Evolutionary conservation across 2,888 invertebrate genomes (phyloP), one percentile per base, ranked within the genome.

Genomic region (Xestia sexstrigata): DNA sequence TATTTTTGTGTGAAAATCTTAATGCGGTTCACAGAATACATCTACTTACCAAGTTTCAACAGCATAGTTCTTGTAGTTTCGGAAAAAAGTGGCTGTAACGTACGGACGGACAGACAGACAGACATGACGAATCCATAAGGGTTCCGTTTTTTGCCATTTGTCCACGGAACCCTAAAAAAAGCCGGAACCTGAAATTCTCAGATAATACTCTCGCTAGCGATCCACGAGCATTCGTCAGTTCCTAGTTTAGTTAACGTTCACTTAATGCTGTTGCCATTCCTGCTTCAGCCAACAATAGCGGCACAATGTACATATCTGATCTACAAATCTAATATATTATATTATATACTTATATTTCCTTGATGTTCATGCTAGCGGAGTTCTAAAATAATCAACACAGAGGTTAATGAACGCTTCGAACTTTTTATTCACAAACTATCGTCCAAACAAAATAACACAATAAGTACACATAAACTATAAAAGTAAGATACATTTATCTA

Each of bases 401-500:
- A 42, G 35, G 39, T 66, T 30, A 74, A 66, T 58, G 45, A 55
- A 39, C 62, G 20, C 5, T 47, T 13, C 1, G 4, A 35, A 30
- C 15, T 45, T 66, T 65, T 35, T 4, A 42, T 35, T 45, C 26
- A 8, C 26, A 42, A 1, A 39, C 13, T 17, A 42, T 42, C 39
- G 6, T 15, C 42, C 49, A 68, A 63, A 76, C 35, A 23, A 62
- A 67, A 67, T 17, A 76, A 62, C 7, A 45, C 58, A 67, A 30
- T 60, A 42, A 23, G 30, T 76, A 76, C 11, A 76, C 2, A 39
- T 20, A 47, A 47, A 30, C 20, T 30, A 63, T 55, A 63, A 55
- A 65, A 66, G 0, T 68, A 73, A 30, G 20, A 74, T 67, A 76
- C n/a, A 76, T 55, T 65, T 76, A 73, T 65, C 39, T 20, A 39